Conservation (phyloP, 2,888 invertebrate species). For the Agriotes lineatus region DNA sequence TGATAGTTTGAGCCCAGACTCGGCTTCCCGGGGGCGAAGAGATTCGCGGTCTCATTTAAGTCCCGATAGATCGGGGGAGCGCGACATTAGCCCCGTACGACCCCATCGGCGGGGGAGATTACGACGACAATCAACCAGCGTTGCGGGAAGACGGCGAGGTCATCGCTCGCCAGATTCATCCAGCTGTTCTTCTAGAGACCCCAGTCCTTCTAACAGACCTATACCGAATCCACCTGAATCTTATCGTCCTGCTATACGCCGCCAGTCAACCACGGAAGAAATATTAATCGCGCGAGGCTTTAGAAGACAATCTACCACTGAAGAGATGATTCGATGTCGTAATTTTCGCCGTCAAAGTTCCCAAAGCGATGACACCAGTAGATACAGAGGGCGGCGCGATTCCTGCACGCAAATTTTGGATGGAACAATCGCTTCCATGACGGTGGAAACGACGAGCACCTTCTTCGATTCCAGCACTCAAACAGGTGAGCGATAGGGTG, state of each 20-base stretch:
- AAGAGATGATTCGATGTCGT: slow-evolving; percentile 92
- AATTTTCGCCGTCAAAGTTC: slow-evolving; percentile 93
- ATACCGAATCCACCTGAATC: slow-evolving; percentile 68
- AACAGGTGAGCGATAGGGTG: slow-evolving; percentile 78
- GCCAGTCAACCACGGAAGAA: slow-evolving; percentile 93
- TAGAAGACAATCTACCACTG: slow-evolving; percentile 89
- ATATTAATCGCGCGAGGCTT: slow-evolving; percentile 92
- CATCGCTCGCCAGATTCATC: slow-evolving; percentile 78
- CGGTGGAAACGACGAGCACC: slow-evolving; percentile 91
- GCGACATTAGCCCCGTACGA: slow-evolving; percentile 83
- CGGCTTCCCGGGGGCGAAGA: slow-evolving; percentile 80
- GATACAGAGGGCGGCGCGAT: slow-evolving; percentile 81
- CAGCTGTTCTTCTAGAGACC: slow-evolving; percentile 87
- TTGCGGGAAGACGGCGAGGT: slow-evolving; percentile 69
- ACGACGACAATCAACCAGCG: slow-evolving; percentile 84
- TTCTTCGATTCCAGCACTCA: slow-evolving; percentile 94
- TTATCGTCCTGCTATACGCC: slow-evolving; percentile 80
- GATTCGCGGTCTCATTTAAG: slow-evolving; percentile 85
- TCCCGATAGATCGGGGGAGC: slow-evolving; percentile 84
- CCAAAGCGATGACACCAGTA: slow-evolving; percentile 85
- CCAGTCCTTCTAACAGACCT: slow-evolving; percentile 81
- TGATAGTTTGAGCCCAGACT: slow-evolving; percentile 92
- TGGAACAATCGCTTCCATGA: slow-evolving; percentile 93
- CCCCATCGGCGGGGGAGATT: slow-evolving; percentile 78
- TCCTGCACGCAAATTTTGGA: slow-evolving; percentile 92